These are phyloP conservation scores for Anhinga rufa DNA, from an alignment of 2,113 vertebrate species.

Conservation along the genomic window DNA sequence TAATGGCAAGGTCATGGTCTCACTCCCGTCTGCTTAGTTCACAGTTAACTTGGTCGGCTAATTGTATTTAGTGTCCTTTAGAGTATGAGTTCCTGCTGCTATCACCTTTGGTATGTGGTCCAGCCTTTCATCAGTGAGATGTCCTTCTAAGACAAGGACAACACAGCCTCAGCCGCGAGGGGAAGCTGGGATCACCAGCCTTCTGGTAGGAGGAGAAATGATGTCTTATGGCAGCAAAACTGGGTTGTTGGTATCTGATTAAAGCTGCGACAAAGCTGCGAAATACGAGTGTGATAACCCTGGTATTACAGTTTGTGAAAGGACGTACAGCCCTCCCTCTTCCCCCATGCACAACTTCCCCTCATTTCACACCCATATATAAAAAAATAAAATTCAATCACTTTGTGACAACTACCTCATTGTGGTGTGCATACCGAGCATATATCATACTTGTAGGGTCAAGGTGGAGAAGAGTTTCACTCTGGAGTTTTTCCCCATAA, in stretches of 20 bases:
- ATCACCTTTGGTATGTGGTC: neutral
- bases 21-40: neutral
- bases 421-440: neutral
- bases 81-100: neutral
- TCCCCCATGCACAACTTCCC: neutral
- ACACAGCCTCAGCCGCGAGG: neutral
- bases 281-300: neutral
- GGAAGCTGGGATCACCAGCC: neutral
- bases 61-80: neutral
- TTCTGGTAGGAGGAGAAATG: neutral
- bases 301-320: neutral
- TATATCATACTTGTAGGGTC: neutral
- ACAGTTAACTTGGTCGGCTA: neutral
- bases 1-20: neutral
- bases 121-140: neutral
- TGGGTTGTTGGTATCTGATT: neutral
- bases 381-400: neutral
- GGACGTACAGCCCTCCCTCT: neutral
- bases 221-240: neutral
- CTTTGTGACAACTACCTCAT: neutral
- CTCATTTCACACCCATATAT: neutral
- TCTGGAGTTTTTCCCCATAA: neutral
- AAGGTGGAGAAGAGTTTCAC: neutral
- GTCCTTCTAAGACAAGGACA: neutral
- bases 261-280: neutral